These are phyloP conservation scores for Oxyruncus cristatus DNA, from an alignment of 2,113 vertebrate species.

Conservation along the genomic window DNA sequence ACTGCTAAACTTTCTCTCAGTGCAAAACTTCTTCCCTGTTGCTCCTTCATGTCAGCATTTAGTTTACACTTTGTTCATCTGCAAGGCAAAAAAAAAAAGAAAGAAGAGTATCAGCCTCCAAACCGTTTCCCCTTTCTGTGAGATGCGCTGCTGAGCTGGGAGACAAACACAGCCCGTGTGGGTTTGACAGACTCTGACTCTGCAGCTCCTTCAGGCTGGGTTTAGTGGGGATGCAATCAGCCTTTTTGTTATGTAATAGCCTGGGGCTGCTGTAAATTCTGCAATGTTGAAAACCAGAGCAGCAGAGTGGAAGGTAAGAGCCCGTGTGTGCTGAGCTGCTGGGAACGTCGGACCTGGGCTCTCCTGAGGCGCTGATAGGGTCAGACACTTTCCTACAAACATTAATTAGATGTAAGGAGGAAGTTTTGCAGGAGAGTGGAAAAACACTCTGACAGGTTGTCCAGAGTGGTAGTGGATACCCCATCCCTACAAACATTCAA, in stretches of 20 bases:
- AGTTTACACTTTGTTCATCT: background rate
- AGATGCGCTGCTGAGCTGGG: slow-evolving; percentile 13
- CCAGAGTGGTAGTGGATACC: background rate
- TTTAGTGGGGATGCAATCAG: background rate
- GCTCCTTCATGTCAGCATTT: slow-evolving; percentile 40
- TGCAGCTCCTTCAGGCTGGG: background rate
- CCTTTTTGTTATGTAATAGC: background rate
- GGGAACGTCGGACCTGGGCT: background rate
- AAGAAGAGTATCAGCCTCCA: background rate
- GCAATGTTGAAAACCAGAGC: background rate
- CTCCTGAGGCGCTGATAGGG: background rate
- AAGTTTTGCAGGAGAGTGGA: background rate
- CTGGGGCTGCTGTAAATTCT: background rate
- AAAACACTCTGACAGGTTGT: background rate
- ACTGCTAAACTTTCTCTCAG: background rate
- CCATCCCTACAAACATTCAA: background rate
- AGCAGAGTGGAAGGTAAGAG: background rate
- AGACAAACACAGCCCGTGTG: background rate
- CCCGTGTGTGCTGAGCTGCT: background rate
- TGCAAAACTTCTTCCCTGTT: slow-evolving; percentile 25
- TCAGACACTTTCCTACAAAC: background rate
- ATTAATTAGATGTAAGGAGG: background rate
- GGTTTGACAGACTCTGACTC: background rate
- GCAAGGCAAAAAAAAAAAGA: background rate
- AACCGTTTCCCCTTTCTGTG: slow-evolving; percentile 65